These are phyloP conservation scores for Cyprinella venusta DNA, from an alignment of 2,797 vertebrate species.

Conservation along the genomic window DNA sequence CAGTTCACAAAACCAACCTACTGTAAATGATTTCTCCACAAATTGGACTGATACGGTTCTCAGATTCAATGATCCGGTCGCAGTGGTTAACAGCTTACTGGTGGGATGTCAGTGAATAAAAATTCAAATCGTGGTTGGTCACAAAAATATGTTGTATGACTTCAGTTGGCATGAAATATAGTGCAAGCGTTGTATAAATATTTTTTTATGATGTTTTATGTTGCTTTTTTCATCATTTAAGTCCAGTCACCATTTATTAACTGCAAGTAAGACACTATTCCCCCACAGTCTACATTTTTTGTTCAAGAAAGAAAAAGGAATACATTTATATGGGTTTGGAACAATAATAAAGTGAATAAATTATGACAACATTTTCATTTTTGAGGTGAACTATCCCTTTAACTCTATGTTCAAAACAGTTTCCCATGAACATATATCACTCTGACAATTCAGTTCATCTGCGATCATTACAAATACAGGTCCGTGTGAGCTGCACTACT, in stretches of 20 bases:
- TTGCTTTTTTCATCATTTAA: not conserved
- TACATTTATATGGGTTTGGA: not conserved
- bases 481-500: conserved; percentile 3
- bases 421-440: not conserved
- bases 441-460: not conserved
- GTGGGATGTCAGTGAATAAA: not conserved
- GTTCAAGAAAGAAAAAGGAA: not conserved
- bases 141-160: not conserved
- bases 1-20: conserved; percentile 7
- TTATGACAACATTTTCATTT: not conserved
- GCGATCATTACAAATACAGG: conserved; percentile 5
- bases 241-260: not conserved
- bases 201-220: not conserved
- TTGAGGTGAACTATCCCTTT: not conserved
- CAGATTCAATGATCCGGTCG: not conserved
- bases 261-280: not conserved
- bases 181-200: not conserved
- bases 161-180: not conserved
- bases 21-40: not conserved
- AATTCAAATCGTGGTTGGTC: not conserved
- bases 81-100: conserved; percentile 19
- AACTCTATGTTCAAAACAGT: not conserved
- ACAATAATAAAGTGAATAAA: not conserved
- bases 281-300: not conserved
- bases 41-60: not conserved